A percentile compares a stretch with the other conserved stretches of the same genome.
phyloP scores from a whole-genome alignment of 2,113 vertebrate species.

The Ivindomyrus marchei region DNA sequence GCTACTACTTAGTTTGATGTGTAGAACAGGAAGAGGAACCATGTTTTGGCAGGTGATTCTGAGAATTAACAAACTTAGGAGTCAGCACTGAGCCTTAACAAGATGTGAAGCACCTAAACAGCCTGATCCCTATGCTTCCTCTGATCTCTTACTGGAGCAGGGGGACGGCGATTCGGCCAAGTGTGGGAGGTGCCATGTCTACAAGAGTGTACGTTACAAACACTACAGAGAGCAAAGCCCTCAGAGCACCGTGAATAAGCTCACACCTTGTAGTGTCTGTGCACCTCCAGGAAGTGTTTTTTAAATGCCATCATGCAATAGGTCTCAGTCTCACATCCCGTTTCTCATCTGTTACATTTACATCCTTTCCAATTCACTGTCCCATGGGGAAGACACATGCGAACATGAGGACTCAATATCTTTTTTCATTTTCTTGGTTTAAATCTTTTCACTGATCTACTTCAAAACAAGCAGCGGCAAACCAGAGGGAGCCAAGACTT shows the following conservation, averaged over 20 bases:
- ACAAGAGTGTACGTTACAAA: neutral
- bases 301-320: neutral
- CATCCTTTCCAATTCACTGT: neutral
- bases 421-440: slow-evolving; percentile 5
- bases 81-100: neutral
- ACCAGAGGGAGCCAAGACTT: slow-evolving; percentile 30
- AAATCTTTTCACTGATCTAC: slow-evolving; percentile 7
- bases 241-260: neutral
- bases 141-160: neutral
- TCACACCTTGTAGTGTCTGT: neutral
- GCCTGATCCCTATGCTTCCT: neutral
- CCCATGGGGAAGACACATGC: neutral
- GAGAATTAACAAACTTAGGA: neutral
- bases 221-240: neutral
- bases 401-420: neutral
- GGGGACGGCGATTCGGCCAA: neutral
- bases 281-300: neutral
- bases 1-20: neutral
- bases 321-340: neutral
- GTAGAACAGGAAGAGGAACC: neutral
- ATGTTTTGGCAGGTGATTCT: neutral
- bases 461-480: slow-evolving; percentile 26
- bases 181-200: too few species aligned
- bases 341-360: neutral
- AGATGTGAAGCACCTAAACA: slow-evolving; percentile 1